These are phyloP conservation scores for Chirona hameri DNA, from an alignment of 2,888 invertebrate genomes.

Conservation along the genomic window DNA sequence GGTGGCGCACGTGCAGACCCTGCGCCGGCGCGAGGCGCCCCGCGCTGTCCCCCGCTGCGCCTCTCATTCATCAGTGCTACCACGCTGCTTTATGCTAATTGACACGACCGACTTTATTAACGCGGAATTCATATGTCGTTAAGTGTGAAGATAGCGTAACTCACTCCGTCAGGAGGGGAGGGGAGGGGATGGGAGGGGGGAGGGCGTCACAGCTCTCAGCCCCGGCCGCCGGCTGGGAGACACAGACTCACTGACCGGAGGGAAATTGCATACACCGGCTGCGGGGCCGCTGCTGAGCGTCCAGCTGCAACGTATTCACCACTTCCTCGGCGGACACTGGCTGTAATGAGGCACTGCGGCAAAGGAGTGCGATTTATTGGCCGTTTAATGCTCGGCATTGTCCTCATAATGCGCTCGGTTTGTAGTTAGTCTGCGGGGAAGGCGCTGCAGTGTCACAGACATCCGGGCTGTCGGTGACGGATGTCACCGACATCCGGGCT, in stretches of 20 bases:
- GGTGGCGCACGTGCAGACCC: background rate
- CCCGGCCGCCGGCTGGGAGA: background rate
- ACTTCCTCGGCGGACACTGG: background rate
- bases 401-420: background rate
- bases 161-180: background rate
- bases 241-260: no score
- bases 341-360: background rate
- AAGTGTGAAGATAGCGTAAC: background rate
- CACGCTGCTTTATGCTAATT: conserved; percentile 27
- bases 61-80: background rate
- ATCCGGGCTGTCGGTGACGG: background rate
- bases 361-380: background rate
- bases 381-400: background rate
- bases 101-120: conserved; percentile 13
- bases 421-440: background rate
- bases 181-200: no score
- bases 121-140: conserved; percentile 10
- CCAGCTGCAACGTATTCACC: background rate
- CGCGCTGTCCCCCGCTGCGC: background rate
- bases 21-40: background rate
- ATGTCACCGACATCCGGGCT: background rate
- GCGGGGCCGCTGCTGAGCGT: background rate
- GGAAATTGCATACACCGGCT: no score
- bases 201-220: background rate
- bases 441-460: background rate